Evolutionary conservation across 2,797 vertebrate species (phyloP).

Genomic region (Myotis vivesi): DNA sequence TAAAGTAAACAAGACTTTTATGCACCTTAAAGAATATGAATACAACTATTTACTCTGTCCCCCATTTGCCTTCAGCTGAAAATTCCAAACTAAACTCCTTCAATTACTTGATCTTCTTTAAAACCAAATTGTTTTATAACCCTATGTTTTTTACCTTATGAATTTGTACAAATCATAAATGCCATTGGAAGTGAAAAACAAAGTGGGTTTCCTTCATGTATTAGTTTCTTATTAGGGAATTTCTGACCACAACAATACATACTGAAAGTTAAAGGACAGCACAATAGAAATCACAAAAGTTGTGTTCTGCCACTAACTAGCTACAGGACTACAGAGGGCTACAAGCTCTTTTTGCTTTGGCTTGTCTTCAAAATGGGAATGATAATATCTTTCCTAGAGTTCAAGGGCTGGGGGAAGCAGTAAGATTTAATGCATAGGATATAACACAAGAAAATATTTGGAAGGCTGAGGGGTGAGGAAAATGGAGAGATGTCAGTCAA

Average conservation of each 20-base stretch:
- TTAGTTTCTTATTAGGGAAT: slow-evolving; percentile 38
- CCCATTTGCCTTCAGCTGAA: background rate
- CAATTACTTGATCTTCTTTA: background rate
- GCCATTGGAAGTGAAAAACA: background rate
- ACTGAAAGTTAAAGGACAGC: background rate
- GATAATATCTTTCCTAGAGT: background rate
- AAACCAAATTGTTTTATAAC: background rate
- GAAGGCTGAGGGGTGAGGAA: background rate
- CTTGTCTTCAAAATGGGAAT: background rate
- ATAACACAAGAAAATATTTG: background rate
- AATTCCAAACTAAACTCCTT: slow-evolving; percentile 2
- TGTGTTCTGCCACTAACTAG: background rate
- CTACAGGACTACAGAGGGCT: background rate
- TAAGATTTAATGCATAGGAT: background rate
- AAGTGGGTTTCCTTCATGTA: background rate
- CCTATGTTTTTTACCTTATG: background rate
- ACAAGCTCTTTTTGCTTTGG: background rate
- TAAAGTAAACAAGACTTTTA: background rate
- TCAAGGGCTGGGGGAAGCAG: background rate
- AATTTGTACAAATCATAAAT: background rate
- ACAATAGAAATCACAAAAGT: background rate
- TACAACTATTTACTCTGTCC: background rate
- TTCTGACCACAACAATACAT: background rate
- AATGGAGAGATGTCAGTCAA: background rate
- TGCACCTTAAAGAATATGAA: background rate